Evolutionary conservation across 2,797 vertebrate species (phyloP), one percentile per base, ranked within the genome.

Genomic region (Brachymystax lenok): DNA sequence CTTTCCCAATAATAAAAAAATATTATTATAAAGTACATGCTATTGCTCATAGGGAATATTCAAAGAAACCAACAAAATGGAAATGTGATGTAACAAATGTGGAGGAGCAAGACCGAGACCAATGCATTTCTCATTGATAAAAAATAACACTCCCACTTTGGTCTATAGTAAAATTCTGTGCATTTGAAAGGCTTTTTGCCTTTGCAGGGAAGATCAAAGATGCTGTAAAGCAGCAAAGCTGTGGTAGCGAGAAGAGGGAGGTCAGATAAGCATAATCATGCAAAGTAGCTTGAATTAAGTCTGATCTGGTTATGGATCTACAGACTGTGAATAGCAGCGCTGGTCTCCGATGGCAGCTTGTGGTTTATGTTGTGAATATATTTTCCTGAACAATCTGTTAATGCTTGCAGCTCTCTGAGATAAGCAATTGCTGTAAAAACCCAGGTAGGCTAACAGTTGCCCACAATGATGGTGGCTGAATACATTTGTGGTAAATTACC

Each of bases 201-300:
- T 83, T 81, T 82, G 88, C 91, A 87, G 90, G 86, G 90, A 92
- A 89, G 54, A 59, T 59, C 17, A 59, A 59, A 59, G 54, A 5
- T 19, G 1, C 54, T 59, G 54, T 17, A 40, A n/a, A 59, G 54
- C 54, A 59, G 7, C 54, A 59, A 19, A n/a, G 71, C 59, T 52
- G 71, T 35, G 33, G 21, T 61, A 19, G 21, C 19, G 7, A 13
- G 56, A 24, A n/a, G 4, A 28, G 54, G 61, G n/a, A 66, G 46
- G 63, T 50, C 74, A 54, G 27, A 28, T 30, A 63, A 28, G 10
- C 56, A 61, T 28, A 28, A 71, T 6, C 27, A 51, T 74, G 56
- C 54, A 61, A 28, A 71, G 40, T 46, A 40, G 69, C 52, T 17
- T 10, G 24, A 66, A 73, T 74, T 17, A 56, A 78, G 27, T 77